Conservation (phyloP, 2,113 vertebrate species). For the Silurus glanis region DNA sequence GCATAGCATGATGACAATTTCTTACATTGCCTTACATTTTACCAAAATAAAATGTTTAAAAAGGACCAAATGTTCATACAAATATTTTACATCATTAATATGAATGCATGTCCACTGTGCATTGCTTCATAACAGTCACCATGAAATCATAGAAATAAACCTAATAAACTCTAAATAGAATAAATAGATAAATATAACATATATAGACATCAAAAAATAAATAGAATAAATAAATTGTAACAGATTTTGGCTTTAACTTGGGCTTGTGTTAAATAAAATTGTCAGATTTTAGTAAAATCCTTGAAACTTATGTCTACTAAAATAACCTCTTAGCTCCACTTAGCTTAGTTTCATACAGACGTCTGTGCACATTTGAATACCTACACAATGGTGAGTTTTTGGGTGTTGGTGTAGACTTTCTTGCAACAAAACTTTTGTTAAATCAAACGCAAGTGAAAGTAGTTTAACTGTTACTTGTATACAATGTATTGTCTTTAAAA, state of each 20-base stretch:
- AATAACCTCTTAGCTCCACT: neutral
- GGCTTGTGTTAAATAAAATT: neutral
- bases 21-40: too few relatives aligned
- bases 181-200: too few relatives aligned
- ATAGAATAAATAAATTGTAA: neutral
- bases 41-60: too few relatives aligned
- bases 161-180: neutral
- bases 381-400: neutral
- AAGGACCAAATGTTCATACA: neutral
- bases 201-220: too few relatives aligned
- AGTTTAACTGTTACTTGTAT: neutral
- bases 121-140: neutral
- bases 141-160: neutral
- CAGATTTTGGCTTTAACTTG: neutral
- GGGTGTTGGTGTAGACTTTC: neutral
- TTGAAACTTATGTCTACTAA: neutral
- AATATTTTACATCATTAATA: neutral
- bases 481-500: neutral
- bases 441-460: neutral
- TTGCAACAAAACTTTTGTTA: neutral
- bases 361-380: neutral
- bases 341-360: too few relatives aligned
- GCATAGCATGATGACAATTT: neutral
- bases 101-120: neutral
- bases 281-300: neutral